Conservation (phyloP, 2,113 vertebrate species). For the Anhinga anhinga region DNA sequence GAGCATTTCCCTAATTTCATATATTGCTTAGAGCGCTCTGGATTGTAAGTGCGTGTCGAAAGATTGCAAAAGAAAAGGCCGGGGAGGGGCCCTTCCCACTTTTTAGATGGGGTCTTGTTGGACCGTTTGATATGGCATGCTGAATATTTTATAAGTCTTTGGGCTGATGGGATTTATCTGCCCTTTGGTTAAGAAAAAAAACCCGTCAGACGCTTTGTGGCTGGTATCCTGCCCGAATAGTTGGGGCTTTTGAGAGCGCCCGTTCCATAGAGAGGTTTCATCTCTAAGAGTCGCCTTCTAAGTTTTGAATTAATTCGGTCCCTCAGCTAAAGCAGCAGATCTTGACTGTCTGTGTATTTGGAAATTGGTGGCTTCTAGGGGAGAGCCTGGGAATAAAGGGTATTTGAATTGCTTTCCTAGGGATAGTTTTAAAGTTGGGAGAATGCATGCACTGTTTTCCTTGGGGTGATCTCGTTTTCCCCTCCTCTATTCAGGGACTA, state of each 20-base stretch:
- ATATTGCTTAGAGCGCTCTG: neutral
- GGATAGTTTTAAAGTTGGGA: neutral
- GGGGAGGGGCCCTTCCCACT: neutral
- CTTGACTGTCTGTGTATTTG: neutral
- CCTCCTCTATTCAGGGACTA: rapidly evolving
- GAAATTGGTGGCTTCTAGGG: neutral
- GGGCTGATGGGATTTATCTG: neutral
- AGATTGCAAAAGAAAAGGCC: neutral
- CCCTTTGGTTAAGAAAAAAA: neutral
- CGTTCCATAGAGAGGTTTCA: rapidly evolving
- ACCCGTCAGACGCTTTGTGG: rapidly evolving
- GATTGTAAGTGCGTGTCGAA: neutral
- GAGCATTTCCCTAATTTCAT: neutral
- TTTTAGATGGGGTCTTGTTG: neutral
- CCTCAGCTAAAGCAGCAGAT: neutral
- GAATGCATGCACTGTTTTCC: neutral
- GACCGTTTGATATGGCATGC: rapidly evolving
- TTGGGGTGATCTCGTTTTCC: neutral
- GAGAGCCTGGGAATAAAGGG: neutral
- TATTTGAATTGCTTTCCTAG: neutral
- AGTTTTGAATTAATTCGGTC: neutral
- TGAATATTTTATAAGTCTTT: neutral
- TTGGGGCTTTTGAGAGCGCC: neutral
- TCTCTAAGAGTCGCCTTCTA: neutral
- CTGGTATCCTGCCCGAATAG: neutral